Evolutionary conservation across 2,113 vertebrate species (phyloP).

Genomic region (Eidolon helvum): DNA sequence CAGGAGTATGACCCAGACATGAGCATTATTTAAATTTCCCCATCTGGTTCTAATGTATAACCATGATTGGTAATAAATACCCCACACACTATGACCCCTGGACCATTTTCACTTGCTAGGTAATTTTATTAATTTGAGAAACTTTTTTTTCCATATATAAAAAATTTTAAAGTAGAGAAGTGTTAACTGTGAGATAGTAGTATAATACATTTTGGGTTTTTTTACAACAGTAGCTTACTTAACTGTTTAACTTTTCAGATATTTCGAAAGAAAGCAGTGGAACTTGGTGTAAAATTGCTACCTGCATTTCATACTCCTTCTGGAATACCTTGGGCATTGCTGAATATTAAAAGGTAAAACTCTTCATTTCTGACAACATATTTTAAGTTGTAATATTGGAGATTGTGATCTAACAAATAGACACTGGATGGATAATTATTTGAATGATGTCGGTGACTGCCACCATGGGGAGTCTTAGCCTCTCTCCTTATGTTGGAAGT

Average conservation of each 20-base stretch:
- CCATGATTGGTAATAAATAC: neutral
- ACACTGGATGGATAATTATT: neutral
- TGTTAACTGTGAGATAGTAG: neutral
- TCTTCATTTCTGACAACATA: conserved; percentile 65
- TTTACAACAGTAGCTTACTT: conserved; percentile 53
- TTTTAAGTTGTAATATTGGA: conserved; percentile 52
- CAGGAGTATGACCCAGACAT: neutral
- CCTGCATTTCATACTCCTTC: conserved; percentile 98
- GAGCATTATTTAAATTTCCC: neutral
- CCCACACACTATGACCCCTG: neutral
- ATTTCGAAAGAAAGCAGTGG: conserved; percentile 95
- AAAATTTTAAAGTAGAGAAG: neutral
- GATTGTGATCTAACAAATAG: neutral
- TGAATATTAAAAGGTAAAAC: conserved; percentile 98
- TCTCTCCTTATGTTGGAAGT: neutral
- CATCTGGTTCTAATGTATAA: neutral
- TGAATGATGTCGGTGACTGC: neutral
- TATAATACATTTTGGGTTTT: conserved; percentile 24
- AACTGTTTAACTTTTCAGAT: conserved; percentile 87
- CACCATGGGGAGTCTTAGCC: neutral
- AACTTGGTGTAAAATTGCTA: conserved; percentile 96
- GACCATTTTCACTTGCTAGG: neutral
- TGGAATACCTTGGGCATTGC: conserved; percentile 97
- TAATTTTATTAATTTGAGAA: neutral
- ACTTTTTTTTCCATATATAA: neutral